Conservation (phyloP, 2,888 invertebrate species). For the Carcina quercana region DNA sequence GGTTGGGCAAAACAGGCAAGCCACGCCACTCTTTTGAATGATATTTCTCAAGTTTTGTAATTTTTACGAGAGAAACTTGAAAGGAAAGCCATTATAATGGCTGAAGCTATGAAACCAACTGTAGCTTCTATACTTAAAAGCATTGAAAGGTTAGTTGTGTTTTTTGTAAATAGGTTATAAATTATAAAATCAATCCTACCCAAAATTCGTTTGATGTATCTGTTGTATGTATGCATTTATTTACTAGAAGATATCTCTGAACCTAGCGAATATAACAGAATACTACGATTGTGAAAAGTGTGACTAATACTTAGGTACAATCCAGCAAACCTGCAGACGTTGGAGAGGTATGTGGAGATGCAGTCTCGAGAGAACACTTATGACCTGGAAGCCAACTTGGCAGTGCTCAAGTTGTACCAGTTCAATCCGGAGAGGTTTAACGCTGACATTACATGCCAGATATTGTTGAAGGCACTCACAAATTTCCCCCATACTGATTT, state of each 20-base stretch:
- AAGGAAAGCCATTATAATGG: too few relatives aligned
- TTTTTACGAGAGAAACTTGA: too few relatives aligned
- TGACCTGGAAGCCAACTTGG: constrained; percentile 97
- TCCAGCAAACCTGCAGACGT: constrained; percentile 92
- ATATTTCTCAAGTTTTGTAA: too few relatives aligned
- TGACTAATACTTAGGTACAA: constrained; percentile 84
- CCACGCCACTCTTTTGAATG: too few relatives aligned
- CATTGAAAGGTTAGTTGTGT: constrained; percentile 85
- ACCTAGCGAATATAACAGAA: too few relatives aligned
- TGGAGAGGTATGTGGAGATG: constrained; percentile 94
- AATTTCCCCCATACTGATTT: constrained; percentile 99
- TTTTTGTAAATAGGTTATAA: constrained; percentile 3
- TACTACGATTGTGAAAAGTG: not conserved
- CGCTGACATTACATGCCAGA: constrained; percentile 88
- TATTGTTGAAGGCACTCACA: constrained; percentile 95
- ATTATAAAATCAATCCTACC: not conserved
- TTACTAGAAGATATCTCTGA: too few relatives aligned
- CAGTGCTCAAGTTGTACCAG: constrained; percentile 97
- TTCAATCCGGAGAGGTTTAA: constrained; percentile 94
- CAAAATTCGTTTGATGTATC: too few relatives aligned
- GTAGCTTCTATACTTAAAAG: constrained; percentile 91
- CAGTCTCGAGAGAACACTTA: constrained; percentile 96
- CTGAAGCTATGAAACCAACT: constrained; percentile 89
- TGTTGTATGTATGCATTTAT: too few relatives aligned
- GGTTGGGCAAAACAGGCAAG: too few relatives aligned